Base-by-base conservation (phyloP, 2,888 invertebrate species). In the Limenitis camilla region DNA sequence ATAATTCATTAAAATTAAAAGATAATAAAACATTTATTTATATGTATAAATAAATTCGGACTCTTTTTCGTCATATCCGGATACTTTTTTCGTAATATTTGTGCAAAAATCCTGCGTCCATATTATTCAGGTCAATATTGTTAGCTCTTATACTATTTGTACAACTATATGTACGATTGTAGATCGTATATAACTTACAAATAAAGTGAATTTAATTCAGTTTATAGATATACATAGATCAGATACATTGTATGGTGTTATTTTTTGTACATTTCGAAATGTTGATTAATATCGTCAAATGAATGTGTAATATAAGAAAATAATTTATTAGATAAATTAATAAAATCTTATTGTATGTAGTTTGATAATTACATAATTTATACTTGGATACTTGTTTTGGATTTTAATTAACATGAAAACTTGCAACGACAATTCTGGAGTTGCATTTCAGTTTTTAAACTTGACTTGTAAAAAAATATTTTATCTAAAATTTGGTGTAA, bases 261-360 rank as follows among this genome's bases (percentile, higher is more conserved):
- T 76, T 72, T 75, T 73, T 74, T 73, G 72, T 77, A 78, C 66
- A 73, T 76, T 68, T 60, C 60, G 64, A 61, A 63, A 48, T 58
- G 59, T 64, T 62, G 52, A 57, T 62, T 49, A 50, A 43, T 58
- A 54, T 59, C 48, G 47, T 57, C 41, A 59, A 56, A 55, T 57
- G 56, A 51, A 55, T 58, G 50, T 55, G 46, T 59, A 58, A 43
- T 41, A 42, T 54, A 39, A 47, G 40, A 43, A 53, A 40, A 49
- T 55, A 48, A 58, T 50, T 58, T 55, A 50, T 53, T 55, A 54
- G 52, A 52, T 59, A 56, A 52, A 56, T 48, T 39, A 59, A 56
- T 19, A n/a, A 41, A 49, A 45, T 49, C 7, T 52, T 42, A 45
- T 33, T 30, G 43, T 48, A 49, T 33, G 31, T 38, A 43, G 27